Conservation (phyloP, 35 echinoderm and acorn worm genomes). For the Nesometra sesokonis region DNA sequence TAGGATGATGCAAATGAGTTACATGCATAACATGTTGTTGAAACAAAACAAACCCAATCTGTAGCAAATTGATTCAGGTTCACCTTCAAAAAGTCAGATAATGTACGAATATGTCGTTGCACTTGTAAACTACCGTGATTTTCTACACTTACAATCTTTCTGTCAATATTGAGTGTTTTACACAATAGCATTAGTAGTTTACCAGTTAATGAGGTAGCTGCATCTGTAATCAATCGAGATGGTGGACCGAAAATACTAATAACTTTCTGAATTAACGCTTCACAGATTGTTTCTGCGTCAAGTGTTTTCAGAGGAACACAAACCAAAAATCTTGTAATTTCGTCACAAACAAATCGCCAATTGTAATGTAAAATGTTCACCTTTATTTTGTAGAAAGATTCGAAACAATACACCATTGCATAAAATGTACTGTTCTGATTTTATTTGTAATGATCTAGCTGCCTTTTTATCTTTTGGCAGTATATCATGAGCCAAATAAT, state of each 20-base stretch:
- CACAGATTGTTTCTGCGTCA: constrained; percentile 20
- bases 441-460: no score
- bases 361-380: constrained; percentile 6
- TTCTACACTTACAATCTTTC: no score
- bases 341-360: constrained; percentile 22
- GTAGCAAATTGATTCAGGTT: constrained; percentile 3
- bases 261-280: constrained; percentile 1
- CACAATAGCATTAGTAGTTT: constrained; percentile 26
- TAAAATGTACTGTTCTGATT: no score
- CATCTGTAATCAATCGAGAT: constrained; percentile 28
- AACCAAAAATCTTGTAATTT: constrained; percentile 31
- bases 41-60: constrained; percentile 16
- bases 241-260: constrained; percentile 21
- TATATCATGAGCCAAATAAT: constrained; percentile 29
- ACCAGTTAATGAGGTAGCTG: constrained; percentile 29
- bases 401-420: no score
- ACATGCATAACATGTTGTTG: constrained; percentile 31
- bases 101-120: no score
- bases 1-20: constrained; percentile 13
- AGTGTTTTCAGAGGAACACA: constrained; percentile 38
- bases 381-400: constrained; percentile 4
- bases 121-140: no score
- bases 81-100: neutral
- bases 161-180: neutral
- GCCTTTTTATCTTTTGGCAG: no score